These are phyloP conservation scores for Cepaea hortensis DNA, from an alignment of 2,888 invertebrate genomes.

Conservation along the genomic window DNA sequence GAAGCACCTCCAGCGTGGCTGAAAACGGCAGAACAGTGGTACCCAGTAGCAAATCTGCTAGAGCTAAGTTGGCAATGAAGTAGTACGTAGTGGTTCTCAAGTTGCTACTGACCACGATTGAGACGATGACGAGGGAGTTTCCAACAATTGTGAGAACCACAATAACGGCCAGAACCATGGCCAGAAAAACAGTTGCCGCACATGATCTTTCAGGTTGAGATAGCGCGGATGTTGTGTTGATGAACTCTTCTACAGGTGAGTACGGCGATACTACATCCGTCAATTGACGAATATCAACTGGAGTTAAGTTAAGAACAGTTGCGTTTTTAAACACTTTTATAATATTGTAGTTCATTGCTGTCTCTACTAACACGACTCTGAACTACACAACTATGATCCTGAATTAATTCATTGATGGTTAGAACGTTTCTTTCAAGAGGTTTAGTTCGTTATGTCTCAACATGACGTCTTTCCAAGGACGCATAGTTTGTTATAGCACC, in stretches of 20 bases:
- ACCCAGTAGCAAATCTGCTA: constrained; percentile 82
- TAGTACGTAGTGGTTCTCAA: constrained; percentile 81
- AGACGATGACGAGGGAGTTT: constrained; percentile 78
- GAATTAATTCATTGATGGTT: too few relatives aligned
- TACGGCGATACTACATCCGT: too few relatives aligned
- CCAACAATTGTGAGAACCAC: constrained; percentile 77
- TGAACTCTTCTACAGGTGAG: too few relatives aligned
- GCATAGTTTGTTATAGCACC: too few relatives aligned
- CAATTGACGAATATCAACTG: neutral
- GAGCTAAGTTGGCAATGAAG: constrained; percentile 83
- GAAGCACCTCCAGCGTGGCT: constrained; percentile 71
- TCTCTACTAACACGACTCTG: neutral
- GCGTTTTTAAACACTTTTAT: neutral
- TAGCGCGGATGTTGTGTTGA: neutral
- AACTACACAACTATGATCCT: too few relatives aligned
- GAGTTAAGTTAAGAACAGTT: neutral
- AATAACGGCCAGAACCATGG: constrained; percentile 74
- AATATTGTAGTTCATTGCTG: constrained; percentile 9
- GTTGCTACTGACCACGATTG: constrained; percentile 77
- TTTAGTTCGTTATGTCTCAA: too few relatives aligned
- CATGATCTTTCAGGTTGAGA: neutral
- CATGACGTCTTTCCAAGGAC: too few relatives aligned
- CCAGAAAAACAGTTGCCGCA: constrained; percentile 11
- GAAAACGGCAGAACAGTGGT: constrained; percentile 75
- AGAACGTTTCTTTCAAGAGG: too few relatives aligned